Evolutionary conservation across 1,140 invertebrate species (phyloP).

Genomic region (Halictus rubicundus): DNA sequence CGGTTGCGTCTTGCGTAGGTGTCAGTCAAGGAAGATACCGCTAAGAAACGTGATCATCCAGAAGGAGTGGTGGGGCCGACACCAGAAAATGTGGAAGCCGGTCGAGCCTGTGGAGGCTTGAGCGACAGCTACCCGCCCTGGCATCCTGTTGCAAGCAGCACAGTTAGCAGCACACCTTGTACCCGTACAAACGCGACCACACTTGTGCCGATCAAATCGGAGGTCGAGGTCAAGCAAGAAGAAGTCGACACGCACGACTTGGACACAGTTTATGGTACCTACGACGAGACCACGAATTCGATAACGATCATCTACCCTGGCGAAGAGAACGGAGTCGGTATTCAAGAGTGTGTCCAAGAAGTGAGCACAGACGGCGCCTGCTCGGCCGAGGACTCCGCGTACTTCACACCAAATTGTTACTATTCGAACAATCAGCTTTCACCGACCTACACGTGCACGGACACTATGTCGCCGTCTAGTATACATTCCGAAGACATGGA

Average conservation of each 20-base stretch:
- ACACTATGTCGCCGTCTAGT: constrained; percentile 73
- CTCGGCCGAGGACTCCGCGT: constrained; percentile 43
- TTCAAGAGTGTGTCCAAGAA: constrained; percentile 75
- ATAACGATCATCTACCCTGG: constrained; percentile 86
- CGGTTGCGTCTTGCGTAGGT: constrained; percentile 40
- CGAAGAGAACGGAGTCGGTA: constrained; percentile 75
- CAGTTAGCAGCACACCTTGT: neutral
- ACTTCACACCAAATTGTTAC: constrained; percentile 49
- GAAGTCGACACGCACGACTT: constrained; percentile 66
- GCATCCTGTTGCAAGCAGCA: constrained; percentile 36
- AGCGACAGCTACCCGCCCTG: constrained; percentile 18
- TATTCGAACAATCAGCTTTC: constrained; percentile 59
- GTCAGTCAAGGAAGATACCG: constrained; percentile 53
- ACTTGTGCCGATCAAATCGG: constrained; percentile 70
- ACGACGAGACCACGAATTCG: constrained; percentile 86
- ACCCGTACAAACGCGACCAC: neutral
- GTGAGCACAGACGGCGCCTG: constrained; percentile 54
- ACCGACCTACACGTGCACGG: constrained; percentile 64
- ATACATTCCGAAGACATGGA: constrained; percentile 73
- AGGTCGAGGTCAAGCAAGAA: constrained; percentile 78
- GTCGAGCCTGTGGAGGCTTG: constrained; percentile 80
- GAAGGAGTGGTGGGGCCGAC: constrained; percentile 88
- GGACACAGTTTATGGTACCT: constrained; percentile 84
- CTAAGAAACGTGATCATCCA: constrained; percentile 69
- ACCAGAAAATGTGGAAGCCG: constrained; percentile 90